Evolutionary conservation across 2,113 vertebrate species (phyloP), one percentile per base, ranked within the genome.

Genomic region (Parus major): DNA sequence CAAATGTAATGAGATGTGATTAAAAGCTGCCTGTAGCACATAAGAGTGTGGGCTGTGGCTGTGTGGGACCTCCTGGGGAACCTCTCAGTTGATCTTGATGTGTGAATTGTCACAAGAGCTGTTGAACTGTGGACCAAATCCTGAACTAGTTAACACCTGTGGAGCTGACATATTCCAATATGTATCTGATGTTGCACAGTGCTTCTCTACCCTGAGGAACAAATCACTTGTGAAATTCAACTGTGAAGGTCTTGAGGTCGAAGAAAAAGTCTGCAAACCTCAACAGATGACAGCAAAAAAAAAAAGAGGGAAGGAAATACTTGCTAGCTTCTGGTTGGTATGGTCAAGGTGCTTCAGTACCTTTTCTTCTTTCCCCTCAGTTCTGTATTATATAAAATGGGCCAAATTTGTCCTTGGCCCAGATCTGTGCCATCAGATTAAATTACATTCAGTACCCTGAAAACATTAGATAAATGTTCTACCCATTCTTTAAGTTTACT

Each of bases 161-260:
- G 79, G 76, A 93, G 59, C 88, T 93, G 92, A 70, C 50, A 20
- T 49, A 52, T 95, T 92, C 72, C 36, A 36, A 2, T 81, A 47
- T 22, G 76, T 83, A 55, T 90, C 77, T 79, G 82, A 50, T 90
- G 55, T 46, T 91, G 41, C 12, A 5, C 68, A 29, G 57, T 56
- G 65, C 21, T 60, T 80, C 55, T 92, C 47, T 81, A 90, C 61
- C 72, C 82, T 11, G 61, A 90, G 93, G 76, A 95, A 31, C 65
- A 86, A 96, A 95, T 93, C 64, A 12, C 80, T 92, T 95, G 80
- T 93, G 85, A 87, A 75, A 91, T 92, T 88, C 82, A 84, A n/a
- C 61, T 92, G 68, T 76, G 85, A 91, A 92, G 73, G 35, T 81
- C 71, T 82, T 73, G 29, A 73, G 68, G 78, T 86, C 10, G 18